A percentile compares a stretch with the other conserved stretches of the same genome.
These are phyloP conservation scores for Bujurquina vittata DNA, from an alignment of 2,113 vertebrate species.

Conservation along the genomic window DNA sequence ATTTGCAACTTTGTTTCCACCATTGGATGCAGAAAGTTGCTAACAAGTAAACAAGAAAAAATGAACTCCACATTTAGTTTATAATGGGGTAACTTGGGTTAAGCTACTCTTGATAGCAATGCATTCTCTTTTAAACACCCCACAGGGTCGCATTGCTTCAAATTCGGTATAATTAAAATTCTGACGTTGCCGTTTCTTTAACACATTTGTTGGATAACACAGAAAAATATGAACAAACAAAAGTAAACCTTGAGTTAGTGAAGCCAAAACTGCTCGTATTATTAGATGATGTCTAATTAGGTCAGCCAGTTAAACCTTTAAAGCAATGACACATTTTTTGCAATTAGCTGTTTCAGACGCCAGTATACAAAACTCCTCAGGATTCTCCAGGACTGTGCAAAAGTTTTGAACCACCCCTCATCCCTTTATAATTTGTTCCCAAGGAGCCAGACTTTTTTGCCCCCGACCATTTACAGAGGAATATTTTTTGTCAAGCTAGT, in stretches of 20 bases:
- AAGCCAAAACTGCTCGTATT: not conserved
- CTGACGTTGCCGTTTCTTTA: not conserved
- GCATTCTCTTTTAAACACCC: not conserved
- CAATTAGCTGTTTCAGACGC: no score
- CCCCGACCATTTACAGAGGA: no score
- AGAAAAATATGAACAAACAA: not conserved
- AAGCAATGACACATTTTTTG: not conserved
- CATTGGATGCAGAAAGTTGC: no score
- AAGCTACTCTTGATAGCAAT: not conserved
- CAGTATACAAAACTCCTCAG: not conserved
- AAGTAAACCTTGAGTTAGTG: not conserved
- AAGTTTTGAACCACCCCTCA: not conserved
- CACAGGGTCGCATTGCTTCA: no score
- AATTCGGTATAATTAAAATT: not conserved
- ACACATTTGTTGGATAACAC: no score
- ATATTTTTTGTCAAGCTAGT: no score
- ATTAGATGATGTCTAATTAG: not conserved
- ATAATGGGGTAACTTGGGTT: no score
- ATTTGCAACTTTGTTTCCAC: no score
- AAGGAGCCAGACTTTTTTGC: not conserved
- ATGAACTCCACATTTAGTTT: rapidly evolving
- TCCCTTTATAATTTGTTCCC: not conserved
- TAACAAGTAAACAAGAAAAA: no score
- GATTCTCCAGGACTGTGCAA: rapidly evolving
- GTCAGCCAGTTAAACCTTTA: not conserved